phyloP scores from a whole-genome alignment of 2,797 vertebrate genomes.

The Scolopax rusticola region DNA sequence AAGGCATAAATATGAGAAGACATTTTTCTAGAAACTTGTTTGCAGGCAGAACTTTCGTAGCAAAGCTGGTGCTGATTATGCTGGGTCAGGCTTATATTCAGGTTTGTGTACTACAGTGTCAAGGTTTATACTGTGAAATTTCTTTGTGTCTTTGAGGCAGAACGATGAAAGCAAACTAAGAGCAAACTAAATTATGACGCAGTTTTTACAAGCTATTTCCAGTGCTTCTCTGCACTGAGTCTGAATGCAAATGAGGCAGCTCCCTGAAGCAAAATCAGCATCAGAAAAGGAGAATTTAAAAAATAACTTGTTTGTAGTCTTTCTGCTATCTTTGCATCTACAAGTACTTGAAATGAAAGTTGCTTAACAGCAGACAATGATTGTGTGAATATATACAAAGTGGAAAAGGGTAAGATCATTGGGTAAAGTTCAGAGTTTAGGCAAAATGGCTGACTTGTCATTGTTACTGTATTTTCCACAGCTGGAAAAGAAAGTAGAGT shows the following conservation, averaged over 20 bases:
- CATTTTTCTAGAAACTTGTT: not conserved
- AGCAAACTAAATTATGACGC: not conserved
- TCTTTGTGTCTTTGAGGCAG: not conserved
- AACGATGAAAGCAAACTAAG: not conserved
- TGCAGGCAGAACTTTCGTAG: not conserved
- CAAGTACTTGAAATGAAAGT: too few species aligned
- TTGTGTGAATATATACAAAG: not conserved
- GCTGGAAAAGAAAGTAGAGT: conserved; percentile 84
- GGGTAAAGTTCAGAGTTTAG: not conserved
- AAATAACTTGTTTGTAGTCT: not conserved
- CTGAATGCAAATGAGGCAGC: not conserved
- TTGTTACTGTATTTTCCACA: conserved; percentile 67
- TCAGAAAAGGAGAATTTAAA: not conserved
- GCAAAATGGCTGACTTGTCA: not conserved
- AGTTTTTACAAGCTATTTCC: not conserved
- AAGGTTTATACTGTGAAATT: not conserved
- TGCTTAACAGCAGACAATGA: rapidly evolving
- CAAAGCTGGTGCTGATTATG: not conserved
- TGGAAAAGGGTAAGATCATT: not conserved
- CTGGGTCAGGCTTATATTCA: not conserved
- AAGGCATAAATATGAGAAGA: not conserved
- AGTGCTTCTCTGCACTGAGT: not conserved
- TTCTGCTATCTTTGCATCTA: not conserved
- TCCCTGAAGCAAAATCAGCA: not conserved
- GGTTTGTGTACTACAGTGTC: not conserved